Evolutionary conservation across 2,797 vertebrate genomes (phyloP).

Genomic region (Uromys caudimaculatus): DNA sequence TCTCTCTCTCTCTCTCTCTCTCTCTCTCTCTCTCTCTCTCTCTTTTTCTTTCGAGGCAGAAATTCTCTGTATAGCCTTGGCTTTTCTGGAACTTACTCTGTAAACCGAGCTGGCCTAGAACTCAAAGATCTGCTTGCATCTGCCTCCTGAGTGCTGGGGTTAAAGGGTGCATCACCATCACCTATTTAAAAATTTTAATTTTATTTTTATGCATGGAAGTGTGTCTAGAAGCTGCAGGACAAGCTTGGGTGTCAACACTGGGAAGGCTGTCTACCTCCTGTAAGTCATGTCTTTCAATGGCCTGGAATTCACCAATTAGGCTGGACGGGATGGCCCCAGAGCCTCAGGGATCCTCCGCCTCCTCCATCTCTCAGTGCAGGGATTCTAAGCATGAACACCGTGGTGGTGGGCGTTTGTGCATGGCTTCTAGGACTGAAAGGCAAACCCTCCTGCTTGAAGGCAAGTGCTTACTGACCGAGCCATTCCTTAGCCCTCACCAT

Average conservation of each 20-base stretch:
- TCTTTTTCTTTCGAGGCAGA: not conserved
- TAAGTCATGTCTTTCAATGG: not conserved
- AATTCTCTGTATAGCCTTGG: not conserved
- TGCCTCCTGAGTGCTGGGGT: not conserved
- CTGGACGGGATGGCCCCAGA: not conserved
- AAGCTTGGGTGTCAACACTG: not conserved
- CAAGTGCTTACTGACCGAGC: not conserved
- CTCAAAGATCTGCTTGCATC: not conserved
- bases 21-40: accelerated
- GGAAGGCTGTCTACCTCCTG: not conserved
- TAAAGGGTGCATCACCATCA: not conserved
- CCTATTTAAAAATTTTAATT: not conserved
- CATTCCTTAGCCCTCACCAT: not conserved
- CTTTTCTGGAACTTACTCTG: not conserved
- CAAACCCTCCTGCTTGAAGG: not conserved
- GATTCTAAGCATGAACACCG: not conserved
- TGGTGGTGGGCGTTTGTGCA: not conserved
- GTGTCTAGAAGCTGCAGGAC: not conserved
- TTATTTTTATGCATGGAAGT: not conserved
- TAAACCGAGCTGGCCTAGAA: not conserved
- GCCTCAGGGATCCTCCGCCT: not conserved
- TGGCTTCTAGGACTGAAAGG: not conserved
- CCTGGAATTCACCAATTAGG: not conserved
- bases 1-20: accelerated
- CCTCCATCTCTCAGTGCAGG: not conserved